Evolutionary conservation across 1,140 invertebrate genomes (phyloP), one percentile per base, ranked within the genome.

Genomic region (Lordiphosa collinella): DNA sequence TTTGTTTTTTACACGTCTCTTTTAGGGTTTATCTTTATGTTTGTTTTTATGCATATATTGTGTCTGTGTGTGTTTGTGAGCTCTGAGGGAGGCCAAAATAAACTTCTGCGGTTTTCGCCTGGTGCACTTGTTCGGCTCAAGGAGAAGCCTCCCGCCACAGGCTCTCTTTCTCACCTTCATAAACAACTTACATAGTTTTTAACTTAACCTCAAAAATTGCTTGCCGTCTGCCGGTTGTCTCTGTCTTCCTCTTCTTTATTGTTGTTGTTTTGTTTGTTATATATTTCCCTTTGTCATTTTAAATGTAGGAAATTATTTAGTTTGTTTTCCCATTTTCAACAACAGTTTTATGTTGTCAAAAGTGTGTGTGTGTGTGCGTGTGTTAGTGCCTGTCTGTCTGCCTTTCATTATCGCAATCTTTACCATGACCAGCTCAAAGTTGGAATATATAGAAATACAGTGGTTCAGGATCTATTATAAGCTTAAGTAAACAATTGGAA

Each of bases 21-120:
- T 80, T 80, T 82, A 76, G 56, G 76, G 76, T 80, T 80, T 80
- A 80, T 80, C 76, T 82, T 80, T 82, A 61, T 79, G 76, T 80
- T 80, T 80, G 76, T 80, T 80, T 80, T 75, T 82, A 64, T 71
- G 62, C 53, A 18, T 54, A n/a, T 50, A 46, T 16, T 55, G 11
- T 32, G 53, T 48, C 43, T 11, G 31, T 43, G 22, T 46, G 37
- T 44, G 35, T 49, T 36, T 36, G 35, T 48, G 59, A 51, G 55
- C 51, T 59, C 36, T 40, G n/a, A 34, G 41, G 36, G 65, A 34
- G 38, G 50, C 50, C 50, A 47, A 44, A 43, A 29, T 4, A 43
- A 44, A 64, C 67, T 52, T 32, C 48, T 66, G 54, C 63, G 25
- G 22, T 72, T 74, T 80, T 80, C 65, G 75, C 69, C 70, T 62